Conservation (phyloP, 2,113 vertebrate genomes). For the Caloenas nicobarica region DNA sequence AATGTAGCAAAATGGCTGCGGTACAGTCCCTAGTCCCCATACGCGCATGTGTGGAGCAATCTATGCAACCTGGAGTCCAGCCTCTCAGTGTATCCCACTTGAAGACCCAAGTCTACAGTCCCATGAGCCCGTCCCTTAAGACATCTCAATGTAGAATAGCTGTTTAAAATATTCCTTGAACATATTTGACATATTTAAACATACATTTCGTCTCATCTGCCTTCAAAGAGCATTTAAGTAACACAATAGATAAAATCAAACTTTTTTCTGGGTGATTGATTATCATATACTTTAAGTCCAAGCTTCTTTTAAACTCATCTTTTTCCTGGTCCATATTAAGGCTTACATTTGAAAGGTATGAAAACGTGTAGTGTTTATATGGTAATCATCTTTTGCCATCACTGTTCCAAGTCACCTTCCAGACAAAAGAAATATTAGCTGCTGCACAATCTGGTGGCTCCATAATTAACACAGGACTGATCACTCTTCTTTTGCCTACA, state of each 20-base stretch:
- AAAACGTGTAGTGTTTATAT: not conserved
- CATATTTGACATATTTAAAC: slow-evolving; percentile 5
- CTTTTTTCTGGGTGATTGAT: slow-evolving; percentile 18
- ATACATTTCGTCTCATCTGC: not conserved
- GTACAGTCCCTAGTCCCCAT: not conserved
- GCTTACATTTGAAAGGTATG: not conserved
- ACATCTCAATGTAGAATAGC: not conserved
- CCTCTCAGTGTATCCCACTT: not conserved
- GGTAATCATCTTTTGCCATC: not conserved
- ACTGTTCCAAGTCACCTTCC: not conserved
- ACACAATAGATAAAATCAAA: slow-evolving; percentile 29
- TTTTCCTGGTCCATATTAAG: not conserved
- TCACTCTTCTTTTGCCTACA: not conserved
- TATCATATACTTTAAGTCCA: not conserved
- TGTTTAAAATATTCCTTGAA: slow-evolving; percentile 6
- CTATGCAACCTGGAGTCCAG: not conserved
- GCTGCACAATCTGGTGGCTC: not conserved
- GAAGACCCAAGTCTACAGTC: not conserved
- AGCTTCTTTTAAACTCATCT: slow-evolving; percentile 34
- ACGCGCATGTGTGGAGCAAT: not conserved
- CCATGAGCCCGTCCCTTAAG: not conserved
- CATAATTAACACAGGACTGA: slow-evolving; percentile 23
- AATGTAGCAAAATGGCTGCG: not conserved
- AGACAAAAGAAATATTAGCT: slow-evolving; percentile 16
- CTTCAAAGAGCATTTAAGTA: slow-evolving; percentile 40